Conservation (phyloP, 2,797 vertebrate genomes). For the Zenarchopterus dispar region DNA sequence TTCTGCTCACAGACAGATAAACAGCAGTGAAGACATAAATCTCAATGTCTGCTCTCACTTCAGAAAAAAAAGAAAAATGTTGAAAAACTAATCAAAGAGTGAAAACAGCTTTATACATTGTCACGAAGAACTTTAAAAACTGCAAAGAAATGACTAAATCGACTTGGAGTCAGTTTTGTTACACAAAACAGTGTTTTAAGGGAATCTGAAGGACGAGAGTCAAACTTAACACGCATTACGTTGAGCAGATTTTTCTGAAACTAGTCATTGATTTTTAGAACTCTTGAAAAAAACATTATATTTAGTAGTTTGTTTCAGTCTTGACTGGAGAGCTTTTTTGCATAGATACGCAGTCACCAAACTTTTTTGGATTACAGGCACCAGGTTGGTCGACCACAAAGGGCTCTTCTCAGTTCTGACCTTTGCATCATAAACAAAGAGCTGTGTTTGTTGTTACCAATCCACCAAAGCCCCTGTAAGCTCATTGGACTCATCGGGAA, state of each 20-base stretch:
- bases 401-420: slow-evolving; percentile 49
- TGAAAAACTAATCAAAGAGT: slow-evolving; percentile 12
- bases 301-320: slow-evolving; percentile 12
- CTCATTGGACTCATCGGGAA: slow-evolving; percentile 16
- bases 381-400: slow-evolving; percentile 42
- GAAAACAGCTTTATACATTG: slow-evolving; percentile 5
- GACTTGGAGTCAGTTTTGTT: not conserved
- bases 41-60: not conserved
- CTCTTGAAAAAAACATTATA: too few species aligned
- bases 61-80: not conserved
- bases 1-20: not conserved
- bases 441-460: slow-evolving; percentile 36
- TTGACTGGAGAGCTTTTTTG: slow-evolving; percentile 35
- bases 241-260: too few species aligned
- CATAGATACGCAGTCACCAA: slow-evolving; percentile 50
- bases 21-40: not conserved
- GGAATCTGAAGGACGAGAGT: too few species aligned
- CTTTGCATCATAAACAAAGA: slow-evolving; percentile 54
- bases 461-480: slow-evolving; percentile 33
- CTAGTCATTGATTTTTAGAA: too few species aligned
- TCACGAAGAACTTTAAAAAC: not conserved
- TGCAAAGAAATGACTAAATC: not conserved
- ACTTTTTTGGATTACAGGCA: slow-evolving; percentile 52
- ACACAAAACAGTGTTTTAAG: too few species aligned
- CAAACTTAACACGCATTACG: too few species aligned